Conservation (phyloP, 2,113 vertebrate genomes). For the Pituophis catenifer region DNA sequence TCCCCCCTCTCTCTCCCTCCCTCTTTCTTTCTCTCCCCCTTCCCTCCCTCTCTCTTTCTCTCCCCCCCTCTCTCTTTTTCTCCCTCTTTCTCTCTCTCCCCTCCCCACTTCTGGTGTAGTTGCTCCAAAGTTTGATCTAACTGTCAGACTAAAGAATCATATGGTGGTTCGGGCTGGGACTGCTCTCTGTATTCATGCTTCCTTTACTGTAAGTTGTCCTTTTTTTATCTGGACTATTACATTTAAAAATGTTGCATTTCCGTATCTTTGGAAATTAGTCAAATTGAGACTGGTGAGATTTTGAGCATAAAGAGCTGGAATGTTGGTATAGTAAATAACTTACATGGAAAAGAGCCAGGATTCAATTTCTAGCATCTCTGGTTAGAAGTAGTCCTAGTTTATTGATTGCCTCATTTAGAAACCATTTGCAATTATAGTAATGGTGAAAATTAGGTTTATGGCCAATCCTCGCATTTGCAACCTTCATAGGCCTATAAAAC, state of each 20-base stretch:
- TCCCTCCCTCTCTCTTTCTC: not conserved
- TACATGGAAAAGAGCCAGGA: not conserved
- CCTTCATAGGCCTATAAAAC: not conserved
- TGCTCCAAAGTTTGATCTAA: slow-evolving; percentile 63
- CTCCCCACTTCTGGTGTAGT: not conserved
- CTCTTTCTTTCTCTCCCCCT: not conserved
- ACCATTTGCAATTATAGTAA: not conserved
- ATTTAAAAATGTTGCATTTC: slow-evolving; percentile 12
- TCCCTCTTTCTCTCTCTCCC: not conserved
- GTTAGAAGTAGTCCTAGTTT: not conserved
- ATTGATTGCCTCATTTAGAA: not conserved
- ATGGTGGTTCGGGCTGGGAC: slow-evolving; percentile 67
- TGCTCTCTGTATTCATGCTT: slow-evolving; percentile 60
- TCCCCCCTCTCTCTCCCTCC: no score
- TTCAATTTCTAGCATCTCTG: not conserved
- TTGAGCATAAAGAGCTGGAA: not conserved
- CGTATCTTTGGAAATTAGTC: not conserved
- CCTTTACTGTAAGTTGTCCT: slow-evolving; percentile 62
- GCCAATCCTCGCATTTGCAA: not conserved
- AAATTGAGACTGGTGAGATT: not conserved
- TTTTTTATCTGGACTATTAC: not conserved
- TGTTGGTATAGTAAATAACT: not conserved
- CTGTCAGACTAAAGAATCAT: slow-evolving; percentile 68
- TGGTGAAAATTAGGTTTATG: not conserved
- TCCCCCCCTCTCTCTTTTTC: not conserved